Conservation (phyloP, 2,797 vertebrate species). For the Anguilla megastoma region DNA sequence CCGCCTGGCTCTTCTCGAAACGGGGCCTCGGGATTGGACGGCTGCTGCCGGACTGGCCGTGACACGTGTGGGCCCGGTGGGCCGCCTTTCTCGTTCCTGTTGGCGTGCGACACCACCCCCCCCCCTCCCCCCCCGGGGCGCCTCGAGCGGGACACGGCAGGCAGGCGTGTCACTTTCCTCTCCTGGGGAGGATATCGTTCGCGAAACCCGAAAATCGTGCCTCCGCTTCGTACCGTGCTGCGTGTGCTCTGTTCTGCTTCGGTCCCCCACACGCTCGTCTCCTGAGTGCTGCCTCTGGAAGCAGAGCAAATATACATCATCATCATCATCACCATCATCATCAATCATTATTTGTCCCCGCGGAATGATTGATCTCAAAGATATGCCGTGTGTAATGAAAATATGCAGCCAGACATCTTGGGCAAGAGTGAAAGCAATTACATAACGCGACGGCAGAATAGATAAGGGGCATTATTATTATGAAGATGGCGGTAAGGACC, state of each 20-base stretch:
- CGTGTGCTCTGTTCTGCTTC: not conserved
- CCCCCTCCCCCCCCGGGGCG: not conserved
- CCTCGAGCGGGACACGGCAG: not conserved
- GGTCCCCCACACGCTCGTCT: too few relatives aligned
- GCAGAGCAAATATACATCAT: not conserved
- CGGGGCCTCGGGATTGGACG: not conserved
- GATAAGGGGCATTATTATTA: not conserved
- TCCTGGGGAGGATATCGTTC: not conserved
- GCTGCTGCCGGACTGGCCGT: conserved; percentile 22
- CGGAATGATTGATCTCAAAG: not conserved
- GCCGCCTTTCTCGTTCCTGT: not conserved
- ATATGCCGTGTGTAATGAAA: not conserved
- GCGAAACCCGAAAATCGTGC: not conserved
- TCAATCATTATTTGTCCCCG: not conserved
- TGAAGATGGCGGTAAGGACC: not conserved
- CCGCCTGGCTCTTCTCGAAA: too few relatives aligned
- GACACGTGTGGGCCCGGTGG: not conserved
- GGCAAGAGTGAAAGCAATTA: not conserved
- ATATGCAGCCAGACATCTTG: not conserved
- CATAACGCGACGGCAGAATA: not conserved
- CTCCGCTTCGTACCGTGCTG: not conserved
- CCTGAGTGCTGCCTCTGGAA: not conserved
- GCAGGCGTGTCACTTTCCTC: not conserved
- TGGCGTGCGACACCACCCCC: not conserved
- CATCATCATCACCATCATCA: not conserved